Evolutionary conservation across 2,797 vertebrate genomes (phyloP).

Genomic region (Caiman crocodilus): DNA sequence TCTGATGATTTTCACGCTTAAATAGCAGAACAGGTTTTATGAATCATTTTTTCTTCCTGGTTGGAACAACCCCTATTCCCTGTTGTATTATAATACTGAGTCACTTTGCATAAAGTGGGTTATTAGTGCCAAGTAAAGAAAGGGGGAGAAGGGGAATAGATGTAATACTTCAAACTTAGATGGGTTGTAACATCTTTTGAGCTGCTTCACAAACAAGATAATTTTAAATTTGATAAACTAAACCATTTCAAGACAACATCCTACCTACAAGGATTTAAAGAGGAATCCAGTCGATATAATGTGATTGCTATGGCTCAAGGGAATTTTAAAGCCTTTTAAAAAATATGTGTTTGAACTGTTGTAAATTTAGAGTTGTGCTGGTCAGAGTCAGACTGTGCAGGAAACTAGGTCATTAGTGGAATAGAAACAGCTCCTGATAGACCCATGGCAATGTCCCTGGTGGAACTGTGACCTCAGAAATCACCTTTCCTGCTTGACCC

Average conservation of each 20-base stretch:
- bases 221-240: not conserved
- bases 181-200: rapidly evolving
- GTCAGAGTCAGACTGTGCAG: rapidly evolving
- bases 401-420: not conserved
- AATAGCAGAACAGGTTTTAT: conserved; percentile 49
- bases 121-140: conserved; percentile 3
- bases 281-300: not conserved
- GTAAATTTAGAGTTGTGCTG: not conserved
- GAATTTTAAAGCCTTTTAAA: not conserved
- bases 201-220: conserved; percentile 4
- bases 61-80: conserved; percentile 47
- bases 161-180: not conserved
- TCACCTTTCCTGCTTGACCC: not conserved
- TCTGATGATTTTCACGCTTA: conserved; percentile 54
- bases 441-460: not conserved
- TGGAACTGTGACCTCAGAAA: not conserved
- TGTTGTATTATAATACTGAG: conserved; percentile 23
- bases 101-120: conserved; percentile 51
- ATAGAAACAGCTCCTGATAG: not conserved
- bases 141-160: not conserved
- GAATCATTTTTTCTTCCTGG: conserved; percentile 55
- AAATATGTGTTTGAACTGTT: not conserved
- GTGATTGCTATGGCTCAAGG: not conserved
- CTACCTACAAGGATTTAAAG: not conserved
- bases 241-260: not conserved